Evolutionary conservation across 2,888 invertebrate species (phyloP).

Genomic region (Crocallis elinguaria): DNA sequence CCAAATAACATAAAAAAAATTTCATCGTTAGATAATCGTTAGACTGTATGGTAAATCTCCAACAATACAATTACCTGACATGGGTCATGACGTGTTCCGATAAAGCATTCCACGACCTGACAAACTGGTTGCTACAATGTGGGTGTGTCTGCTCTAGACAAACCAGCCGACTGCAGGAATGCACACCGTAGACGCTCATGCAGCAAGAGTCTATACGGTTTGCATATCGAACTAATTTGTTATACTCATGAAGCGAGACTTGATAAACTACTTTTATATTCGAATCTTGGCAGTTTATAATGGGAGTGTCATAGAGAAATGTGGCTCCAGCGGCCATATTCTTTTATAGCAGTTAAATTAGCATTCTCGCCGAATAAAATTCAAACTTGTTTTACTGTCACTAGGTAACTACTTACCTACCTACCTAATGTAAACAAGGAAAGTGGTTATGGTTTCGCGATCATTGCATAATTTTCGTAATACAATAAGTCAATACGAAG

Average conservation of each 20-base stretch:
- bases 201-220: no score
- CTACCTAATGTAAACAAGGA: slow-evolving; percentile 33
- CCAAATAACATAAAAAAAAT: no score
- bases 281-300: not conserved
- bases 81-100: not conserved
- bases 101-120: slow-evolving; percentile 33
- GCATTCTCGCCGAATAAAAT: slow-evolving; percentile 19
- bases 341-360: slow-evolving; percentile 13
- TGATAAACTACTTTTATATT: not conserved
- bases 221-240: no score
- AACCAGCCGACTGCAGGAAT: no score
- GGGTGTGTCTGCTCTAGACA: slow-evolving; percentile 36
- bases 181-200: no score
- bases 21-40: not conserved
- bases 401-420: no score
- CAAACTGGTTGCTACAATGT: slow-evolving; percentile 34
- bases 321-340: not conserved
- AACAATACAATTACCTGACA: not conserved
- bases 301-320: slow-evolving; percentile 10
- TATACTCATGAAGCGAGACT: no score
- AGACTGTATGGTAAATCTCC: not conserved
- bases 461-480: slow-evolving; percentile 34
- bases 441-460: slow-evolving; percentile 29
- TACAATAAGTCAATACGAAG: slow-evolving; percentile 24
- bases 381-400: slow-evolving; percentile 21